phyloP scores from a whole-genome alignment of 2,113 vertebrate species.

The Pao palembangensis region DNA sequence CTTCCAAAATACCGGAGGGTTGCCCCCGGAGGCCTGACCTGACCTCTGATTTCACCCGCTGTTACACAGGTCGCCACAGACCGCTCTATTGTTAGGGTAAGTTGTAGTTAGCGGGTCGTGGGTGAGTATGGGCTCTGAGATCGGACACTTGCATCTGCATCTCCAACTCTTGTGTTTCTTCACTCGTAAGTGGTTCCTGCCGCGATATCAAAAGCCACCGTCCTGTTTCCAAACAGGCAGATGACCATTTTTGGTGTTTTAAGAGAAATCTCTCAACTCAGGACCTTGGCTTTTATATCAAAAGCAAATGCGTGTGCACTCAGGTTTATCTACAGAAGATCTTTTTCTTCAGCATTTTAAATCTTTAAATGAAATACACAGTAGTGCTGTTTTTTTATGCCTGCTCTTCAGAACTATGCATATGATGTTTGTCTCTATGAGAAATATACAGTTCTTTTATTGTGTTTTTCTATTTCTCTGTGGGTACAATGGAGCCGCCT shows the following conservation, averaged over 20 bases:
- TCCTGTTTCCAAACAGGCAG: slow-evolving; percentile 27
- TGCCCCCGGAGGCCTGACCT: slow-evolving; percentile 43
- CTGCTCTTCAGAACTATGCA: slow-evolving; percentile 16
- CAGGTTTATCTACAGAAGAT: slow-evolving; percentile 75
- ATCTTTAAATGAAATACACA: slow-evolving; percentile 6
- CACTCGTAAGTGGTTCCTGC: slow-evolving; percentile 57
- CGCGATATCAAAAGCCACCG: slow-evolving; percentile 74
- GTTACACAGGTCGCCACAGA: slow-evolving; percentile 76
- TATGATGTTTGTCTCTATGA: slow-evolving; percentile 7
- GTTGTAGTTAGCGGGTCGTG: slow-evolving; percentile 66
- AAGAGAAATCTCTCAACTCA: background rate
- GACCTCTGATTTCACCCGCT: slow-evolving; percentile 67
- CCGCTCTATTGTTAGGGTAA: slow-evolving; percentile 79
- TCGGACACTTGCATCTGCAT: slow-evolving; percentile 54
- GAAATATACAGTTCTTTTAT: slow-evolving; percentile 16
- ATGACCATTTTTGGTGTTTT: background rate
- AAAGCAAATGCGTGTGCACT: slow-evolving; percentile 54
- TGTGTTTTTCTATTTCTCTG: slow-evolving; percentile 14
- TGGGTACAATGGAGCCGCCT: slow-evolving; percentile 29
- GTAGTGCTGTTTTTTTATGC: slow-evolving; percentile 12
- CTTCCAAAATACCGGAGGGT: slow-evolving; percentile 26
- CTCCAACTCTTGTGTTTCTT: slow-evolving; percentile 61
- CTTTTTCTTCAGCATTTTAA: slow-evolving; percentile 6
- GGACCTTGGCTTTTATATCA: slow-evolving; percentile 77
- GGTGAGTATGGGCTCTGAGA: slow-evolving; percentile 67